A percentile compares a stretch with the other conserved stretches of the same genome.
phyloP scores from a whole-genome alignment of 23 tunicate species.

The Botrylloides violaceus region DNA sequence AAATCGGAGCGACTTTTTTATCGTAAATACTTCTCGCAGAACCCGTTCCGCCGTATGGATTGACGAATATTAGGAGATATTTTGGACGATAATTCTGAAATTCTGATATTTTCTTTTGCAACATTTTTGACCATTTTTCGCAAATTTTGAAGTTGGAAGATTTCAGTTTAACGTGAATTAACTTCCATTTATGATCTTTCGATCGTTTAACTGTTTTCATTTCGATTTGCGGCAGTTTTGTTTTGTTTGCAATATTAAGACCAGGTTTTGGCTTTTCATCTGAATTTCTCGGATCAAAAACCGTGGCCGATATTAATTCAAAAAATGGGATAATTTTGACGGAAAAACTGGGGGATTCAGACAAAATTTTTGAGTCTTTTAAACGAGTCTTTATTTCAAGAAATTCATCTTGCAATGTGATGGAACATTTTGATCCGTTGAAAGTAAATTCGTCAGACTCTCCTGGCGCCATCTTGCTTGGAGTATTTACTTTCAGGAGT shows the following conservation, averaged over 20 bases:
- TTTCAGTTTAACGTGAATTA: constrained; percentile 33
- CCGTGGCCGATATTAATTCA: constrained; percentile 27
- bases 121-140: constrained; percentile 23
- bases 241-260: neutral
- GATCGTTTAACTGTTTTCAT: constrained; percentile 21
- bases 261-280: constrained; percentile 11
- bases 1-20: constrained; percentile 38
- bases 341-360: constrained; percentile 10
- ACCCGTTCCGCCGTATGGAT: constrained; percentile 75
- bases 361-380: constrained; percentile 15
- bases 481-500: too few species aligned
- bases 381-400: constrained; percentile 19
- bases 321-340: constrained; percentile 21
- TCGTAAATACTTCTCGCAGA: constrained; percentile 37
- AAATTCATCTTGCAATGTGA: constrained; percentile 22
- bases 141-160: constrained; percentile 13
- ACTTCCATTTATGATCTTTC: constrained; percentile 37
- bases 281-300: constrained; percentile 2
- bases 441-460: constrained; percentile 20
- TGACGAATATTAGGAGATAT: constrained; percentile 54
- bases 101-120: constrained; percentile 4
- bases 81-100: constrained; percentile 29
- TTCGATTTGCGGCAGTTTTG: constrained; percentile 8
- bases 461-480: neutral
- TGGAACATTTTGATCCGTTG: constrained; percentile 11